Base-by-base conservation (phyloP, 2,113 vertebrate genomes). In the Muscicapa adusta region DNA sequence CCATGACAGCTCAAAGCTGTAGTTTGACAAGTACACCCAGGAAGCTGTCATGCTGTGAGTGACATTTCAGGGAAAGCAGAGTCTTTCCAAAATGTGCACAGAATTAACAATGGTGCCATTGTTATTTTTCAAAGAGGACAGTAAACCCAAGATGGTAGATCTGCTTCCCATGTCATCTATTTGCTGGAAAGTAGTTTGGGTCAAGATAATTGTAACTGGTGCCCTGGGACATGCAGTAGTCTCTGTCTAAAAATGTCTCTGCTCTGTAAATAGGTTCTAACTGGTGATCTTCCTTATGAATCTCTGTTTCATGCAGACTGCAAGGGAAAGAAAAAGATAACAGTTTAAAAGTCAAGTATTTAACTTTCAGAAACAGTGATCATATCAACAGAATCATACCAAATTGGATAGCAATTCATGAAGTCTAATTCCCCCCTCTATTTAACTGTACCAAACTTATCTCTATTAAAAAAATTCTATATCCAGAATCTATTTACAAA, bases 121-220 rank as follows among this genome's bases (percentile, higher is more conserved):
- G 98, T 97, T 97, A 96, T 94, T 97, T 98, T 96, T 96, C 96
- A 97, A 97, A 97, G 91, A 97, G 95, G 94, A 98, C 84, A 97
- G 89, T 91, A 94, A 95, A 94, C 96, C 75, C 91, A 94, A 88
- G 86, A 94, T 95, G 93, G 96, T 91, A 92, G 56, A 80, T 95
- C 98, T 96, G 96, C 95, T 97, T 97, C 97, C 98, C 98, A 98
- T 98, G 99, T 99, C 99, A 99, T 99, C 99, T 99, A 98, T 99
- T 99, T 93, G 99, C 99, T 91, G 99, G 99, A 98, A 99, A 99
- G 98, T 99, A 99, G 98, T 99, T 99, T 90, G 99, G 99, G 98
- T 99, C 99, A 98, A 99, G 98, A 97, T 99, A 99, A 98, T 99
- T 99, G 98, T 99, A 99, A 97, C 98, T 99, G 81, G 98, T 97